phyloP scores from a whole-genome alignment of 2,888 invertebrate species.

The Microplitis deprimator region DNA sequence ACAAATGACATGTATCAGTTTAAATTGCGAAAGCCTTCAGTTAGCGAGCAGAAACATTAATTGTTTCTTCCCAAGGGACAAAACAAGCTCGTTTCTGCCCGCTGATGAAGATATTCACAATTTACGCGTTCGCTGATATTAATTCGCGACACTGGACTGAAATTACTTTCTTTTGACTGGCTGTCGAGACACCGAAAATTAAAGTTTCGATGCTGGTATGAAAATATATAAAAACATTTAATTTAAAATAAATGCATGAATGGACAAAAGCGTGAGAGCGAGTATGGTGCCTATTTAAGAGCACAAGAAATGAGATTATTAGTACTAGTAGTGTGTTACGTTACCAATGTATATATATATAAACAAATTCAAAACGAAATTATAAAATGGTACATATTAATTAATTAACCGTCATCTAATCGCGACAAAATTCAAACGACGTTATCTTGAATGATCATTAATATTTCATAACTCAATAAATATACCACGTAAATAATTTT shows the following conservation, averaged over 20 bases:
- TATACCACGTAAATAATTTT: background rate
- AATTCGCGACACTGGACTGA: too few species aligned
- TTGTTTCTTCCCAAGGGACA: too few species aligned
- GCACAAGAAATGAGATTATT: background rate
- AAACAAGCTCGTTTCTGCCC: too few species aligned
- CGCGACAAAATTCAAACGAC: background rate
- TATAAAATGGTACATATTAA: conserved; percentile 6
- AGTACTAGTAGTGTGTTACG: conserved; percentile 7
- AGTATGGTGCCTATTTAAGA: conserved; percentile 8
- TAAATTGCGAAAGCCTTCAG: too few species aligned
- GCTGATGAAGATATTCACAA: too few species aligned
- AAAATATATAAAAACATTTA: background rate
- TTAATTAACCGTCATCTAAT: background rate
- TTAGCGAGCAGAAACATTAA: too few species aligned
- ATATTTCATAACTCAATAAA: background rate
- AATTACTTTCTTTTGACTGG: too few species aligned
- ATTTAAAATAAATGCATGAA: conserved; percentile 1
- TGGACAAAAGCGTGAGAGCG: background rate
- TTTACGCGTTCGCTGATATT: too few species aligned
- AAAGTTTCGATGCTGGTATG: background rate
- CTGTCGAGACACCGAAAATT: too few species aligned
- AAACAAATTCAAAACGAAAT: background rate
- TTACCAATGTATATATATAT: conserved; percentile 7
- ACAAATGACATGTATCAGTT: too few species aligned
- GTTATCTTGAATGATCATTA: background rate